A percentile compares a stretch with the other conserved stretches of the same genome.
phyloP scores from a whole-genome alignment of 2,113 vertebrate genomes.

The Chionis minor region DNA sequence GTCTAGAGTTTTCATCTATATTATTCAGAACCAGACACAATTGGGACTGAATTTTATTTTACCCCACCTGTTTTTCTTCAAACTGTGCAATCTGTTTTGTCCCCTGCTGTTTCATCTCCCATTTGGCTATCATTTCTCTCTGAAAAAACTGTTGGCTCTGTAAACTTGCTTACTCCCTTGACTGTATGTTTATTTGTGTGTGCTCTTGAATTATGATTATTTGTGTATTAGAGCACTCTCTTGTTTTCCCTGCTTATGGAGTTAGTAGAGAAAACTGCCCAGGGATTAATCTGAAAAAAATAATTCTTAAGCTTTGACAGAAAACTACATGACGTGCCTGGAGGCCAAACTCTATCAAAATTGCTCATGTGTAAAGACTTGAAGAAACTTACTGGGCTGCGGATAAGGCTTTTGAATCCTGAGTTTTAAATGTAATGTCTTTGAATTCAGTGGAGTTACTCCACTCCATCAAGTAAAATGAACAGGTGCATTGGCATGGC shows the following conservation, averaged over 20 bases:
- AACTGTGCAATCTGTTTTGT: not conserved
- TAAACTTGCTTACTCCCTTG: not conserved
- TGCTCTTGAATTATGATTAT: not conserved
- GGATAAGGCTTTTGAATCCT: not conserved
- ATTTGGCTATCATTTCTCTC: not conserved
- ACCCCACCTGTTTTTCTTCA: not conserved
- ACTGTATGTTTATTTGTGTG: not conserved
- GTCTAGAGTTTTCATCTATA: not conserved
- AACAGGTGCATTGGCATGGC: not conserved
- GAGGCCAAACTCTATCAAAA: not conserved
- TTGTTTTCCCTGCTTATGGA: not conserved
- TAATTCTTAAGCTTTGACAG: not conserved
- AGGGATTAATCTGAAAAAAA: not conserved
- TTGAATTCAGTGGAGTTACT: not conserved
- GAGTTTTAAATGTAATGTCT: not conserved
- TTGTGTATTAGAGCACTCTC: not conserved
- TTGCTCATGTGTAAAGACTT: not conserved
- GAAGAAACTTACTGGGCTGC: not conserved
- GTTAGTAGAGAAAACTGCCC: not conserved
- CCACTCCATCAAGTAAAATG: not conserved
- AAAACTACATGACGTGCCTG: not conserved
- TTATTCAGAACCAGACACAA: not conserved
- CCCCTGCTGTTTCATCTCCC: not conserved
- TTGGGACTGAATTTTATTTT: not conserved
- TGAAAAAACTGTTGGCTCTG: not conserved